Conservation (phyloP, 2,888 invertebrate species). For the Ormyrus pomaceus region DNA sequence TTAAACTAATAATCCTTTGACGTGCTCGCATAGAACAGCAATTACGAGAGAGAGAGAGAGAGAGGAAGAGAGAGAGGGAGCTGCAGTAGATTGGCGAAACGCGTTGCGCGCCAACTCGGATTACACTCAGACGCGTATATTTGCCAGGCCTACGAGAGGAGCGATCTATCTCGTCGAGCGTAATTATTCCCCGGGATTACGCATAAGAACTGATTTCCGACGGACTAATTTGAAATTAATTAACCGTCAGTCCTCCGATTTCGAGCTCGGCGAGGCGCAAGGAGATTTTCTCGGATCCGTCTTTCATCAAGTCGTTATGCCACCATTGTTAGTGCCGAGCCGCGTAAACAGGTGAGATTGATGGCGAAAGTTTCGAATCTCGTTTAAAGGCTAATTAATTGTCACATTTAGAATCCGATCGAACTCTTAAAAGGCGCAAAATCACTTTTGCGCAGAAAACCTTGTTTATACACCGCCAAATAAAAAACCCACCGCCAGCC, state of each 20-base stretch:
- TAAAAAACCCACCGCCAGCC: no score
- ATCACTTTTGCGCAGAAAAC: no score
- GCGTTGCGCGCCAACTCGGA: slow-evolving; percentile 23
- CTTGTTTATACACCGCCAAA: no score
- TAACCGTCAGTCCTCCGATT: slow-evolving; percentile 9
- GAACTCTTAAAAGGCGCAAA: no score
- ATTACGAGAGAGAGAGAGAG: slow-evolving; percentile 11
- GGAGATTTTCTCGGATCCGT: not conserved
- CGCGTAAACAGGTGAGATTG: no score
- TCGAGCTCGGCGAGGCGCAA: not conserved
- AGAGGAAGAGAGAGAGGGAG: no score
- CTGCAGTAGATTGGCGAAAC: slow-evolving; percentile 22
- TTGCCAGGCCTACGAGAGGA: not conserved
- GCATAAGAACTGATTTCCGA: slow-evolving; percentile 36
- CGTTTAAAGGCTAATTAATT: no score
- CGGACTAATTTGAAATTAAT: slow-evolving; percentile 40
- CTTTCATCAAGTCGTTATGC: slow-evolving; percentile 4
- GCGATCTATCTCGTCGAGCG: not conserved
- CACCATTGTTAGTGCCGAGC: not conserved
- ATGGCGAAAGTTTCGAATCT: no score
- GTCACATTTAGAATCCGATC: no score
- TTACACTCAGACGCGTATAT: slow-evolving; percentile 36
- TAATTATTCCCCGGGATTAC: slow-evolving; percentile 38
- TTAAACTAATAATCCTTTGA: slow-evolving; percentile 46
- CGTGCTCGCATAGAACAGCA: not conserved